Evolutionary conservation across 1,140 invertebrate genomes (phyloP).

Genomic region (Marisa cornuarietis): DNA sequence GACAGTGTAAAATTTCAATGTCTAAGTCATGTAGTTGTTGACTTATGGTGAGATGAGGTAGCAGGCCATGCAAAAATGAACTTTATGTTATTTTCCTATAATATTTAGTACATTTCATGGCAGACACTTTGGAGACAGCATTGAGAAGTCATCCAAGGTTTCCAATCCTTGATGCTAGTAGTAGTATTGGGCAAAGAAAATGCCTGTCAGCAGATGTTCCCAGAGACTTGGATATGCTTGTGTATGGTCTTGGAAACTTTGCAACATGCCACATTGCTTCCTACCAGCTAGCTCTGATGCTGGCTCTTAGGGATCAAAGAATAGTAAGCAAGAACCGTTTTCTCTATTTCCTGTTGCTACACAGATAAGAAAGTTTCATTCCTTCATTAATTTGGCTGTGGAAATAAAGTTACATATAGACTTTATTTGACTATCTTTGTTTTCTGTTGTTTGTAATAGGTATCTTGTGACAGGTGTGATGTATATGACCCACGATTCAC

Average conservation of each 20-base stretch:
- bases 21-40: too few species aligned
- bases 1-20: too few species aligned
- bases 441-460: background rate
- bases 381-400: too few species aligned
- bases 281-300: slow-evolving; percentile 35
- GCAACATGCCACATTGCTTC: slow-evolving; percentile 29
- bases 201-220: background rate
- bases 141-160: background rate
- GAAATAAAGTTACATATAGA: too few species aligned
- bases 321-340: too few species aligned
- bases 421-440: too few species aligned
- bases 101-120: background rate
- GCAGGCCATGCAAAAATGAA: background rate
- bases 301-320: slow-evolving; percentile 19
- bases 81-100: background rate
- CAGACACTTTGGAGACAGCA: background rate
- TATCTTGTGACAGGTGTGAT: background rate
- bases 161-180: background rate
- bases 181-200: background rate
- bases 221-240: slow-evolving; percentile 9
- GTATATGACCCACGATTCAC: slow-evolving; percentile 36
- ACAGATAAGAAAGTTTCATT: too few species aligned
- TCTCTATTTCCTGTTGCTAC: too few species aligned
- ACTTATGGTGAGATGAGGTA: too few species aligned
- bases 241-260: slow-evolving; percentile 39